Evolutionary conservation across 2,797 vertebrate species (phyloP), one percentile per base, ranked within the genome.

Genomic region (Gymnodraco acuticeps): DNA sequence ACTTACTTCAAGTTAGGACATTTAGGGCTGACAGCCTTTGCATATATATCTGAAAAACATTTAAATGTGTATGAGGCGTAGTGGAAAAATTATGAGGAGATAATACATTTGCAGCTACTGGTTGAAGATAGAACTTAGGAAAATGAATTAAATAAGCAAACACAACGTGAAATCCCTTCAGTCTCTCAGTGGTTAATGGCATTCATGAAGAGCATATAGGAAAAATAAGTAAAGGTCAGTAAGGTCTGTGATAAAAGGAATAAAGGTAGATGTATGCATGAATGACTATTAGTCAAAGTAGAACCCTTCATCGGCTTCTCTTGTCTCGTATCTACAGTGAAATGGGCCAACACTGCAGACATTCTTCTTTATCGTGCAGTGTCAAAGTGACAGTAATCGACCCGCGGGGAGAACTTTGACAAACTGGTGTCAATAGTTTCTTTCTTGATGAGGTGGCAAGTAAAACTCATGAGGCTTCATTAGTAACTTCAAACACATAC

Each of bases 391-490:
- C 68, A 74, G 51, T 56, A 63, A 81, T 75, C 1, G 63, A 78
- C 56, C 73, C n/a, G 0, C 27, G 33, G 54, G 42, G 11, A 61
- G 54, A 77, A 62, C 63, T 46, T 53, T 77, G 69, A 47, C 67
- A 71, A 76, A 67, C 55, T 43, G 19, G 74, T 76, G 61, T 67
- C 56, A 2, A 82, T 75, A 46, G 45, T 43, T 58, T 80, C 16
- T 70, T 48, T 80, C 59, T 69, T 78, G 79, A 80, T 65, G 59
- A 82, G 64, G 43, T 74, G 74, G 62, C 64, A 68, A 80, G 59
- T 83, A 10, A 76, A 74, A 60, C 23, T 81, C 41, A 48, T 7
- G 12, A 62, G 17, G 64, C 15, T 63, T 72, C n/a, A 65, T 61
- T 67, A 50, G 50, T 38, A 38, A 9, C 33, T 9, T 33, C 52